Evolutionary conservation across 2,797 vertebrate species (phyloP).

Genomic region (Sciurus carolinensis): DNA sequence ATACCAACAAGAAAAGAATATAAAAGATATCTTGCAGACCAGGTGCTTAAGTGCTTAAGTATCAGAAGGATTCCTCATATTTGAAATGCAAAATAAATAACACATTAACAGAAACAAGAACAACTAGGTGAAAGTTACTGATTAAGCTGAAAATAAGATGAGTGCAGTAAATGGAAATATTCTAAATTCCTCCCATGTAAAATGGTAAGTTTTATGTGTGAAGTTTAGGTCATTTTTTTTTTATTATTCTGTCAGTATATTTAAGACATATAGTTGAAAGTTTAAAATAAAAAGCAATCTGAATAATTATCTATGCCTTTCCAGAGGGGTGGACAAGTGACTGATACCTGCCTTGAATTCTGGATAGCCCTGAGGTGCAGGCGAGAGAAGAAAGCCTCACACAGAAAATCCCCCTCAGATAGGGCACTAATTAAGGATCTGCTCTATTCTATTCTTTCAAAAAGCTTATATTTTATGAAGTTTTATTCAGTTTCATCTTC

Average conservation of each 20-base stretch:
- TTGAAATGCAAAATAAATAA: conserved; percentile 25
- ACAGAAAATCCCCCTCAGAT: background rate
- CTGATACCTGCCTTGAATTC: background rate
- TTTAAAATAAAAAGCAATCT: conserved; percentile 52
- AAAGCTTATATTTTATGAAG: conserved; percentile 19
- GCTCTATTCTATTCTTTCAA: background rate
- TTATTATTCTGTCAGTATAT: conserved; percentile 53
- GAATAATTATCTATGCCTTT: conserved; percentile 31
- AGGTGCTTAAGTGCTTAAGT: background rate
- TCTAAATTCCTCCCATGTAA: background rate
- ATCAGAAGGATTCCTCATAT: background rate
- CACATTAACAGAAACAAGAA: background rate
- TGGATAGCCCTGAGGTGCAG: background rate
- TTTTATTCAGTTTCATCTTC: background rate
- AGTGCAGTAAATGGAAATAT: background rate
- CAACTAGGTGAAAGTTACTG: background rate
- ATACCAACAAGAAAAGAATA: background rate
- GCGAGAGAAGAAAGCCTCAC: background rate
- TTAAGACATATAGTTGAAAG: conserved; percentile 43
- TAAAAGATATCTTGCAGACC: background rate
- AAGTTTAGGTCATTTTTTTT: conserved; percentile 19
- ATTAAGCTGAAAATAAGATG: background rate
- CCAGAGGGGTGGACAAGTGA: background rate
- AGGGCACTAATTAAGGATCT: background rate
- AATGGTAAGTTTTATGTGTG: conserved; percentile 28